Evolutionary conservation across 1,140 invertebrate species (phyloP).

Genomic region (Spodoptera litura): DNA sequence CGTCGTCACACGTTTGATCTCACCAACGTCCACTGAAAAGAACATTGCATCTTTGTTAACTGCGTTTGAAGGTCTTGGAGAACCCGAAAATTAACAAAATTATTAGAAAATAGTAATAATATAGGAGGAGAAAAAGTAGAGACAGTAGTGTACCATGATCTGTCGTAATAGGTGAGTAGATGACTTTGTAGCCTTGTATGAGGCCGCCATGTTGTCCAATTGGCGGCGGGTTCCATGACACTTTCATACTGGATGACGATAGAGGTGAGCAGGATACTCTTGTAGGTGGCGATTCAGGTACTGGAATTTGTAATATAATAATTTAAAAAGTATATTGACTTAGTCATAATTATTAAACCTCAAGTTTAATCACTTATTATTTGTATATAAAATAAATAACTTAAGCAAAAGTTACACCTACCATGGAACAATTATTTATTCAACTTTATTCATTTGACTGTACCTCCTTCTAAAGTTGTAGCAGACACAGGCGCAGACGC

Average conservation of each 20-base stretch:
- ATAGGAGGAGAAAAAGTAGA: background rate
- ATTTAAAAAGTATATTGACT: no score
- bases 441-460: background rate
- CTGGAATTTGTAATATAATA: conserved; percentile 71
- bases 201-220: conserved; percentile 90
- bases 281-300: conserved; percentile 89
- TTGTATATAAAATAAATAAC: no score
- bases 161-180: conserved; percentile 89
- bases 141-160: conserved; percentile 80
- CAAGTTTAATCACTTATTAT: no score
- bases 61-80: no score
- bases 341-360: no score
- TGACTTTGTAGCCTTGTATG: conserved; percentile 93
- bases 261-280: conserved; percentile 89
- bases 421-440: no score
- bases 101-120: no score
- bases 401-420: no score
- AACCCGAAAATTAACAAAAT: no score
- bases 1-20: conserved; percentile 93
- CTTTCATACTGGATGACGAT: conserved; percentile 90
- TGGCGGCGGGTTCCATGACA: conserved; percentile 92
- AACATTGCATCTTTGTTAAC: background rate
- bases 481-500: conserved; percentile 89
- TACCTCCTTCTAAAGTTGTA: conserved; percentile 93
- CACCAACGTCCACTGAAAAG: conserved; percentile 86